phyloP scores from a whole-genome alignment of 2,888 invertebrate species.

The Latheticus oryzae region DNA sequence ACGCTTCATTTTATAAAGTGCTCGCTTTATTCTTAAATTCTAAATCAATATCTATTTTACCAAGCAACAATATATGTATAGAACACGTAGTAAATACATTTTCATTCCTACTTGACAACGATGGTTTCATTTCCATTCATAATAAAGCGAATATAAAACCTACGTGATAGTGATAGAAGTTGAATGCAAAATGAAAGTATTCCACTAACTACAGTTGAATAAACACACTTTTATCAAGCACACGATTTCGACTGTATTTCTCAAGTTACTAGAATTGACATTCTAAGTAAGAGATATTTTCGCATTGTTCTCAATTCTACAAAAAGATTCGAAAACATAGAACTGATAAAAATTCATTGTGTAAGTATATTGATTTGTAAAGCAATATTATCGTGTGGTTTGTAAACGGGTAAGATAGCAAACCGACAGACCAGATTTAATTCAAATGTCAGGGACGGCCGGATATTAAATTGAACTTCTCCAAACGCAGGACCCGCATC shows the following conservation, averaged over 20 bases:
- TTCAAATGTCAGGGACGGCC: slow-evolving; percentile 52
- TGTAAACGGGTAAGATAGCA: slow-evolving; percentile 45
- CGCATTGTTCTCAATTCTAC: slow-evolving; percentile 24
- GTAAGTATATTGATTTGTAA: slow-evolving; percentile 41
- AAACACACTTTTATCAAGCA: slow-evolving; percentile 22
- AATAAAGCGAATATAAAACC: slow-evolving; percentile 16
- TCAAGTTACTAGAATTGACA: too few species aligned
- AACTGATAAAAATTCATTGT: slow-evolving; percentile 30
- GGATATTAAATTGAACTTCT: slow-evolving; percentile 46
- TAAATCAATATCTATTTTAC: slow-evolving; percentile 39
- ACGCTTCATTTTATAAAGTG: slow-evolving; percentile 43
- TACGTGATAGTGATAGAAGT: slow-evolving; percentile 20
- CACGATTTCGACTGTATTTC: slow-evolving; percentile 12
- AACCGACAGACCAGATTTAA: slow-evolving; percentile 50
- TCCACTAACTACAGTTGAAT: slow-evolving; percentile 9
- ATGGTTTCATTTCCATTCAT: slow-evolving; percentile 20
- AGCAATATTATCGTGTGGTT: slow-evolving; percentile 43
- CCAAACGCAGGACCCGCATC: slow-evolving; percentile 14
- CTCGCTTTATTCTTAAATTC: slow-evolving; percentile 40
- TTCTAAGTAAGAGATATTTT: too few species aligned
- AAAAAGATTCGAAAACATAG: slow-evolving; percentile 34
- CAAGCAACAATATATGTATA: slow-evolving; percentile 35
- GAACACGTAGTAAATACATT: slow-evolving; percentile 26
- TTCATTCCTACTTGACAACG: slow-evolving; percentile 2
- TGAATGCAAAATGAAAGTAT: slow-evolving; percentile 30